Evolutionary conservation across 2,888 invertebrate species (phyloP).

Genomic region (Timema podura): DNA sequence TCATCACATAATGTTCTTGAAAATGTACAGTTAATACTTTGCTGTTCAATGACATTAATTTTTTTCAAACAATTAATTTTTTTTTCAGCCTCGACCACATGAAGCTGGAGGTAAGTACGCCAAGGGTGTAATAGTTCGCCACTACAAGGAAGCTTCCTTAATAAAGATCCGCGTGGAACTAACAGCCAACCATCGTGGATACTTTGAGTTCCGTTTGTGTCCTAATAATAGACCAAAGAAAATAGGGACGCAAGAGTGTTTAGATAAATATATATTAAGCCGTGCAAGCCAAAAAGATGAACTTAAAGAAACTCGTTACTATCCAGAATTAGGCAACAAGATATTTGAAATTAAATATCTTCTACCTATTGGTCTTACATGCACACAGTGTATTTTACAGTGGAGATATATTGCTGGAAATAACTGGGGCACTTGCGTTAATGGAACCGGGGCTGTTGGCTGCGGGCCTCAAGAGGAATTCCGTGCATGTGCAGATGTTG

Average conservation of each 20-base stretch:
- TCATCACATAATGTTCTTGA: no score
- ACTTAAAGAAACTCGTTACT: slow-evolving; percentile 50
- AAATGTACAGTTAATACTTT: slow-evolving; percentile 14
- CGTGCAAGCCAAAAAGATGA: slow-evolving; percentile 17
- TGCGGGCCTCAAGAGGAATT: slow-evolving; percentile 89
- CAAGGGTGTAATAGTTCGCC: slow-evolving; percentile 75
- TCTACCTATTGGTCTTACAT: slow-evolving; percentile 62
- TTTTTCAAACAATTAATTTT: slow-evolving; percentile 7
- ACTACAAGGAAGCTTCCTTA: slow-evolving; percentile 62
- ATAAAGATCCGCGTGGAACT: slow-evolving; percentile 74
- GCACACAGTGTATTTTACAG: slow-evolving; percentile 79
- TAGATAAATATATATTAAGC: slow-evolving; percentile 65
- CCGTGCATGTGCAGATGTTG: slow-evolving; percentile 77
- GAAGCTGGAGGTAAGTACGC: slow-evolving; percentile 82
- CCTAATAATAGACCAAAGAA: slow-evolving; percentile 52
- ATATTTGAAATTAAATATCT: slow-evolving; percentile 72
- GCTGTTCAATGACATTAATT: neutral
- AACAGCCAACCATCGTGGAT: slow-evolving; percentile 85
- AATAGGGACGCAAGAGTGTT: slow-evolving; percentile 59
- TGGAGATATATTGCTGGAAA: slow-evolving; percentile 85
- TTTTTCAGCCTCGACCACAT: slow-evolving; percentile 62
- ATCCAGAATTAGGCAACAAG: slow-evolving; percentile 72
- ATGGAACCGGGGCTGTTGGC: slow-evolving; percentile 64
- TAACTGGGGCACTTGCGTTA: slow-evolving; percentile 62
- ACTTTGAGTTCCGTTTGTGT: slow-evolving; percentile 80